phyloP scores from a whole-genome alignment of 1,140 invertebrate genomes.

The Trigoniulus corallinus region DNA sequence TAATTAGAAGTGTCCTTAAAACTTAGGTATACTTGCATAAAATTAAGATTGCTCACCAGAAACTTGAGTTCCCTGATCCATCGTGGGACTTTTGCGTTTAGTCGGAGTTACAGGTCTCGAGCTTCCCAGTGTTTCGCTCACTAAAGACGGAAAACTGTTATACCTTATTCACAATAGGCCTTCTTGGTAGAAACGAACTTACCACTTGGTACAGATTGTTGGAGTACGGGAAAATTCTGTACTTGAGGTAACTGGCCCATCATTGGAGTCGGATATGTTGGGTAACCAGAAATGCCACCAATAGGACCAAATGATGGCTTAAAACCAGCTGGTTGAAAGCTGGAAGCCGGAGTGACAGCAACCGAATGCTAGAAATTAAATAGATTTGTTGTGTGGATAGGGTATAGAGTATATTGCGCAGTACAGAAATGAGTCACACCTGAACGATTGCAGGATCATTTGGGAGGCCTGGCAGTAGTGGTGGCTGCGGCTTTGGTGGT shows the following conservation, averaged over 20 bases:
- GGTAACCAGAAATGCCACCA: not conserved
- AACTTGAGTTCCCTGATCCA: constrained; percentile 62
- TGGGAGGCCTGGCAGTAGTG: constrained; percentile 34
- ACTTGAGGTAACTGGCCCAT: not conserved
- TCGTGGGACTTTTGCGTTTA: constrained; percentile 39
- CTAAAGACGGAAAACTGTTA: no score
- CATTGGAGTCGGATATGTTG: not conserved
- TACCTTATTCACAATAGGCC: no score
- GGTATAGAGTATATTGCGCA: constrained; percentile 5
- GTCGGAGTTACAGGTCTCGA: constrained; percentile 44
- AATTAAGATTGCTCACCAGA: no score
- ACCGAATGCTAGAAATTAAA: not conserved
- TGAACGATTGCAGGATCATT: constrained; percentile 92
- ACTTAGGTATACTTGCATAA: no score
- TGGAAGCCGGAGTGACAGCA: not conserved
- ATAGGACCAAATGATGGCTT: constrained; percentile 2
- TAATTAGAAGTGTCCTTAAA: no score
- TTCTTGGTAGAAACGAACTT: no score
- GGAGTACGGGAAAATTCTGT: not conserved
- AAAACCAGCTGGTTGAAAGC: not conserved
- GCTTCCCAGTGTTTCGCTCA: constrained; percentile 13
- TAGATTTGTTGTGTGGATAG: not conserved
- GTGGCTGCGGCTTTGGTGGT: constrained; percentile 41
- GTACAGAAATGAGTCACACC: constrained; percentile 23
- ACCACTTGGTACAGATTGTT: not conserved